These are phyloP conservation scores for Mus spretus DNA, from an alignment of 2,797 vertebrate genomes.

Conservation along the genomic window DNA sequence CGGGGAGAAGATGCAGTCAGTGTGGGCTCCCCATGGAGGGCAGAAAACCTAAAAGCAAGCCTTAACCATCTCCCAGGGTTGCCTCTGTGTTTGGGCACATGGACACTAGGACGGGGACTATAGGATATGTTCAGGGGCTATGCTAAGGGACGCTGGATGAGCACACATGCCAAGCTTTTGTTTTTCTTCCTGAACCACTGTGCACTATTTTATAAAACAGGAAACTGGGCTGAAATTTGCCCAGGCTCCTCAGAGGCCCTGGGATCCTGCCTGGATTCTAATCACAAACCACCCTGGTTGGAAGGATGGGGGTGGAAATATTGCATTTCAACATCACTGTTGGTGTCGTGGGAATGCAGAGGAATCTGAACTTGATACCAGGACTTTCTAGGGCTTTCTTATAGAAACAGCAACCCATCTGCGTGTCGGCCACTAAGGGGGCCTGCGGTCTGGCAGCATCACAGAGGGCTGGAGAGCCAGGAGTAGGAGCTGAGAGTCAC, in stretches of 20 bases:
- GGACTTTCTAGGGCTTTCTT: slow-evolving; percentile 10
- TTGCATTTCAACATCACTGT: neutral
- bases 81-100: accelerated
- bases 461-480: neutral
- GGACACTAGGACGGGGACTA: neutral
- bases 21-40: too few relatives aligned
- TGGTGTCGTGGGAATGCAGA: neutral
- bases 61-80: too few relatives aligned
- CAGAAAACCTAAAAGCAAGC: neutral
- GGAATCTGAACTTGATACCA: slow-evolving; percentile 8
- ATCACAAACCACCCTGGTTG: neutral
- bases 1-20: neutral
- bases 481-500: neutral
- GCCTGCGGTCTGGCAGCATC: slow-evolving; percentile 8
- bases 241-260: neutral
- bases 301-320: neutral
- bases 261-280: neutral
- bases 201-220: neutral
- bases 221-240: neutral
- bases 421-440: neutral
- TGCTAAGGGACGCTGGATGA: neutral
- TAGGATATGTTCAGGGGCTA: neutral
- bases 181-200: slow-evolving; percentile 31
- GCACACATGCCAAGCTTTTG: neutral
- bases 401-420: neutral